Conservation (phyloP, 2,113 vertebrate genomes). For the Perognathus longimembris region DNA sequence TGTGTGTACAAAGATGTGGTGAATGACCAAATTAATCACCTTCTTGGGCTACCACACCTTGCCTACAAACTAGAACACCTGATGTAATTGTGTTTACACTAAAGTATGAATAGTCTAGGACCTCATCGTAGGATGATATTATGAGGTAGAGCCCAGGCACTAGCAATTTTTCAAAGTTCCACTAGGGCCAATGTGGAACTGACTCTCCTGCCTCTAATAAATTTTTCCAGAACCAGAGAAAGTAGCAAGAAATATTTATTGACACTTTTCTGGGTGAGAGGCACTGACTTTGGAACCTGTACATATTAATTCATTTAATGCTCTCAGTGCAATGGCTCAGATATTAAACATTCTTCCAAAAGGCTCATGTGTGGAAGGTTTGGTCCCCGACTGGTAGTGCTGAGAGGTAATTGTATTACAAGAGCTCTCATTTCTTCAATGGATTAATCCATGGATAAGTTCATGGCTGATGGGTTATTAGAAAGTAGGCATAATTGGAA, state of each 20-base stretch:
- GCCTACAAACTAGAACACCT: not conserved
- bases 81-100: not conserved
- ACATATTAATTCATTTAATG: not conserved
- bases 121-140: not conserved
- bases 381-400: not conserved
- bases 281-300: not conserved
- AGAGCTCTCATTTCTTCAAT: not conserved
- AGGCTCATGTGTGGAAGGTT: not conserved
- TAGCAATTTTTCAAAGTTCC: not conserved
- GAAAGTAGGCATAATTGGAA: not conserved
- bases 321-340: not conserved
- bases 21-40: not conserved
- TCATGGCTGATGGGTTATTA: not conserved
- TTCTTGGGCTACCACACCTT: not conserved
- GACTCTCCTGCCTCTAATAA: not conserved
- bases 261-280: not conserved
- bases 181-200: not conserved
- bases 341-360: not conserved
- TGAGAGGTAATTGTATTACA: no score
- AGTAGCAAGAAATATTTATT: not conserved
- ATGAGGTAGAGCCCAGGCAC: not conserved
- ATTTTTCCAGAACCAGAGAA: not conserved
- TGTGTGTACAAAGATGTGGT: not conserved
- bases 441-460: not conserved
- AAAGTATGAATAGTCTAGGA: not conserved